phyloP scores from a whole-genome alignment of 2,113 vertebrate species.

The Apus apus region DNA sequence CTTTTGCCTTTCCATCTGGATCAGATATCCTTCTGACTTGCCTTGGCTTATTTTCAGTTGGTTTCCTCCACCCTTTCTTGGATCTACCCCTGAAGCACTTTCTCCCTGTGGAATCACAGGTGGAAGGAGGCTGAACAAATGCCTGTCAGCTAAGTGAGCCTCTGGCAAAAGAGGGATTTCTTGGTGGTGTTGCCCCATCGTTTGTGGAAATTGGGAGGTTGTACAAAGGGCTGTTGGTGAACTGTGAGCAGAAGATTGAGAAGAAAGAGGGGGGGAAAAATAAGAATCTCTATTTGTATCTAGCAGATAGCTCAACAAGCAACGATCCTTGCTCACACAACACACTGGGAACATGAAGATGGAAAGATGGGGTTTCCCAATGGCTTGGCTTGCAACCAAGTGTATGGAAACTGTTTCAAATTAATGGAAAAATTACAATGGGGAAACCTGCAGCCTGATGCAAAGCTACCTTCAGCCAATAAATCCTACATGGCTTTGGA shows the following conservation, averaged over 20 bases:
- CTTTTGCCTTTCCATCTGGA: constrained; percentile 75
- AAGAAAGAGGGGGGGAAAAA: neutral
- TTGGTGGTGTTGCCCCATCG: neutral
- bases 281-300: neutral
- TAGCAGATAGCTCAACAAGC: neutral
- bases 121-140: constrained; percentile 67
- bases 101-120: constrained; percentile 55
- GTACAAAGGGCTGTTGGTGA: neutral
- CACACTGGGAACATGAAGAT: neutral
- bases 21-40: constrained; percentile 77
- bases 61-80: neutral
- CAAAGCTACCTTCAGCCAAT: neutral
- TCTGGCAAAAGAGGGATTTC: neutral
- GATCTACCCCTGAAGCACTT: constrained; percentile 21
- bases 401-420: neutral
- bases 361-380: neutral
- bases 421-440: neutral
- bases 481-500: neutral
- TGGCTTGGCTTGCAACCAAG: neutral
- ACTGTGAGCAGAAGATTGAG: neutral
- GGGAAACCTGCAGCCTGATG: neutral
- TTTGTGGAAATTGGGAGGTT: neutral
- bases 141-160: constrained; percentile 1
- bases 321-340: neutral
- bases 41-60: constrained; percentile 27